These are phyloP conservation scores for Nycteola revayana DNA, from an alignment of 2,888 invertebrate genomes.

Conservation along the genomic window DNA sequence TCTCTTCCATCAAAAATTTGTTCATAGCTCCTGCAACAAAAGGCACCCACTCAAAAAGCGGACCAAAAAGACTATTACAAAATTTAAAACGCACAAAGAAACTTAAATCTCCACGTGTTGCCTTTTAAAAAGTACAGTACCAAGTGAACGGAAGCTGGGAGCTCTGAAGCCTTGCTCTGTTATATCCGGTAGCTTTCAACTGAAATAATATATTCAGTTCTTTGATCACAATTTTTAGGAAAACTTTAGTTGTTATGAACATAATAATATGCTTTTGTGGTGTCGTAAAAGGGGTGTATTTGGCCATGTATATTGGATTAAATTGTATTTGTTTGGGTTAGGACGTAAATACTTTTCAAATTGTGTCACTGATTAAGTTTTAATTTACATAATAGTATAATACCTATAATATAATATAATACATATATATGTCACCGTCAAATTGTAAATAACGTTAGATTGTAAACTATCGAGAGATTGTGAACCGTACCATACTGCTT, in stretches of 20 bases:
- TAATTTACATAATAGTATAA: too few species aligned
- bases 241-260: slow-evolving; percentile 7
- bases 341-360: too few species aligned
- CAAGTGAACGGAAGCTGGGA: slow-evolving; percentile 41
- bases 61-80: slow-evolving; percentile 31
- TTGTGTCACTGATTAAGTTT: too few species aligned
- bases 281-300: neutral
- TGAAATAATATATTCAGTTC: slow-evolving; percentile 40
- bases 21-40: too few species aligned
- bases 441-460: too few species aligned
- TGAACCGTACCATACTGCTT: too few species aligned
- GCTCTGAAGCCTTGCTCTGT: slow-evolving; percentile 47
- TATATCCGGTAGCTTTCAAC: slow-evolving; percentile 51
- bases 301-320: neutral
- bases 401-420: too few species aligned
- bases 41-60: neutral
- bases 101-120: slow-evolving; percentile 52
- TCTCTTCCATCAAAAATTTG: too few species aligned
- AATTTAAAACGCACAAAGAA: slow-evolving; percentile 50
- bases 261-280: neutral
- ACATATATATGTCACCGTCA: too few species aligned
- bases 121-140: slow-evolving; percentile 48
- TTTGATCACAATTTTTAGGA: slow-evolving; percentile 32
- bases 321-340: slow-evolving; percentile 1
- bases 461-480: too few species aligned